Conservation (phyloP, 2,797 vertebrate genomes). For the Chelon auratus region DNA sequence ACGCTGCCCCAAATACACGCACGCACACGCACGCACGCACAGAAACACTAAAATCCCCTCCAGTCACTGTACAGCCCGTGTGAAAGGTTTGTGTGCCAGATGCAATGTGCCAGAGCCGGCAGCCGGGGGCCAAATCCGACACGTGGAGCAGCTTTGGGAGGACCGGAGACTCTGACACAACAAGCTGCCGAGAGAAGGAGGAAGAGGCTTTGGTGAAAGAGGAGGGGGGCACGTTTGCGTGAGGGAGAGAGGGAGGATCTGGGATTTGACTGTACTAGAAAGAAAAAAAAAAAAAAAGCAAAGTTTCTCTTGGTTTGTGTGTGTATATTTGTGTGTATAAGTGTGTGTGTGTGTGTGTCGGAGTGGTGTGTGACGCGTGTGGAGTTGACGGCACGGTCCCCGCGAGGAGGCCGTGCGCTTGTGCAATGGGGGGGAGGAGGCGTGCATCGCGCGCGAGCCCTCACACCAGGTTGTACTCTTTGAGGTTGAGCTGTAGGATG, state of each 20-base stretch:
- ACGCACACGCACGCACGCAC: conserved; percentile 21
- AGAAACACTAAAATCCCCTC: conserved; percentile 61
- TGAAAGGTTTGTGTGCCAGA: conserved; percentile 66
- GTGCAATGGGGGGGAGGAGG: conserved; percentile 66
- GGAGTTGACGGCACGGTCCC: conserved; percentile 62
- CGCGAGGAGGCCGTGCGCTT: conserved; percentile 64
- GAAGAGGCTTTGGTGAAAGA: conserved; percentile 69
- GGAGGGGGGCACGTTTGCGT: conserved; percentile 30
- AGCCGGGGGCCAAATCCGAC: conserved; percentile 53
- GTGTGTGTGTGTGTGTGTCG: conserved; percentile 19
- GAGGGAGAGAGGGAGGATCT: conserved; percentile 35
- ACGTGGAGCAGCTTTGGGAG: conserved; percentile 62
- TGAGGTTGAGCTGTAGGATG: conserved; percentile 99
- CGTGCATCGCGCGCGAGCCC: conserved; percentile 49
- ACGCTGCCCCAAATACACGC: conserved; percentile 43
- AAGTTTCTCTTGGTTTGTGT: conserved; percentile 32
- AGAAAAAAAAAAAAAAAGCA: conserved; percentile 2
- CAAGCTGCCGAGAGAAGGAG: conserved; percentile 75
- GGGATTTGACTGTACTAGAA: conserved; percentile 47
- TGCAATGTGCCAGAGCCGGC: conserved; percentile 63
- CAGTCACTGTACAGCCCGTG: conserved; percentile 65
- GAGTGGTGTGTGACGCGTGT: conserved; percentile 65
- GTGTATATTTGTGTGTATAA: conserved; percentile 13
- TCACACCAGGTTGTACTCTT: conserved; percentile 98
- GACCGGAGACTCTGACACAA: conserved; percentile 70